Base-by-base conservation (phyloP, 64 coral and sea anemone species). In the Porites lutea region DNA sequence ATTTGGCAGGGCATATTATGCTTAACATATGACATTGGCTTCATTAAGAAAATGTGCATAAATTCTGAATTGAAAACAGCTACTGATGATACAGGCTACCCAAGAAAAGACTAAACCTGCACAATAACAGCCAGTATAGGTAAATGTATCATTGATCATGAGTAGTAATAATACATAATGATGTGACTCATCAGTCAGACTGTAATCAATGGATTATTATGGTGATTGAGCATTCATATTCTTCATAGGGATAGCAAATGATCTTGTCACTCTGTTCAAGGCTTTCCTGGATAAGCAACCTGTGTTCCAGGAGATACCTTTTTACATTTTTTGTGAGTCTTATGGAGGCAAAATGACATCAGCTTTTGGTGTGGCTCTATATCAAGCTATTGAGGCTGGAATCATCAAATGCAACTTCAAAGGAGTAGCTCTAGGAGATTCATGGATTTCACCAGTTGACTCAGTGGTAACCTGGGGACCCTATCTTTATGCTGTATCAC, bases 291-390 rank as follows among this genome's bases (percentile, higher is more conserved):
- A 90, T 8, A 83, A 93, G 18, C 82, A 91, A 71, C 90, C 94
- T 67, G 88, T 91, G 23, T 96, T 91, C 55, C 94, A 91, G 44
- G 87, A 90, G 19, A 95, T 90, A 27, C 97, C 97, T 78, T 92
- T 98, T 65, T 98, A 96, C 27, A 96, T 98, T 8, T 98, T 98
- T 69, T 98, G 94, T 77, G 97, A 98, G 83, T 98, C 97, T 4
- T 98, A 98, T 91, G 97, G 97, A 65, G 97, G 97, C 2, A 98
- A 98, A 64, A 95, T 95, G 94, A 98, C 94, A 11, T 90, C 97
- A 16, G 91, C 97, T 2, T 96, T 98, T 98, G 97, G 94, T 82
- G 97, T 98, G 3, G 89, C 91, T 23, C 71, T 98, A 48, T 86
- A 91, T 48, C 69, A 98, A 64, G 91, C 89, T 11, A 95, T 98